phyloP scores from a whole-genome alignment of 2,888 invertebrate species.

The Halictus quadricinctus region DNA sequence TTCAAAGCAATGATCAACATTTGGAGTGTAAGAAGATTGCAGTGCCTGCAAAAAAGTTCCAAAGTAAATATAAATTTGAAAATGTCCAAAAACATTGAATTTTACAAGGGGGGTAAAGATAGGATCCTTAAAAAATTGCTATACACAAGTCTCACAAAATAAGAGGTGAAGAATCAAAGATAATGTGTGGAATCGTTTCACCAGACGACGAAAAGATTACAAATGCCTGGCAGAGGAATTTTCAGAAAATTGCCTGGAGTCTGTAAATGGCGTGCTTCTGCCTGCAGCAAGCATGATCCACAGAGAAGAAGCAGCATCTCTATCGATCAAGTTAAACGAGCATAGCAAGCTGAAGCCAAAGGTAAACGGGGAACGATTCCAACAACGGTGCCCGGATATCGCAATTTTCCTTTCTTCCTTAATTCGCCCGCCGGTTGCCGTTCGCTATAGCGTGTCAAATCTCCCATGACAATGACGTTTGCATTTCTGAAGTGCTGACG shows the following conservation, averaged over 20 bases:
- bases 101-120: too few species aligned
- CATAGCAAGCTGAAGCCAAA: not conserved
- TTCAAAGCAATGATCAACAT: too few species aligned
- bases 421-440: constrained; percentile 24
- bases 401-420: constrained; percentile 8
- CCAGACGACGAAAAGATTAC: too few species aligned
- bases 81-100: not conserved
- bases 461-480: constrained; percentile 59
- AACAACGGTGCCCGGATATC: not conserved
- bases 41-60: too few species aligned
- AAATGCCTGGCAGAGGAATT: not conserved
- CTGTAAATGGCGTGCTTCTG: not conserved
- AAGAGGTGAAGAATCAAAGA: not conserved
- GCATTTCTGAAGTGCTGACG: constrained; percentile 60
- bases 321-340: not conserved
- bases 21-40: too few species aligned
- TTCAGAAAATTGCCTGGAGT: not conserved
- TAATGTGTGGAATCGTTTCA: not conserved
- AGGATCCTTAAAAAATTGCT: too few species aligned
- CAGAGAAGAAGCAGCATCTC: not conserved
- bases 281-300: not conserved
- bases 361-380: not conserved
- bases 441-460: constrained; percentile 43
- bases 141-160: not conserved
- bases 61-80: too few species aligned